Conservation (phyloP, 2,113 vertebrate genomes). For the Ptilorrhoa leucosticta region DNA sequence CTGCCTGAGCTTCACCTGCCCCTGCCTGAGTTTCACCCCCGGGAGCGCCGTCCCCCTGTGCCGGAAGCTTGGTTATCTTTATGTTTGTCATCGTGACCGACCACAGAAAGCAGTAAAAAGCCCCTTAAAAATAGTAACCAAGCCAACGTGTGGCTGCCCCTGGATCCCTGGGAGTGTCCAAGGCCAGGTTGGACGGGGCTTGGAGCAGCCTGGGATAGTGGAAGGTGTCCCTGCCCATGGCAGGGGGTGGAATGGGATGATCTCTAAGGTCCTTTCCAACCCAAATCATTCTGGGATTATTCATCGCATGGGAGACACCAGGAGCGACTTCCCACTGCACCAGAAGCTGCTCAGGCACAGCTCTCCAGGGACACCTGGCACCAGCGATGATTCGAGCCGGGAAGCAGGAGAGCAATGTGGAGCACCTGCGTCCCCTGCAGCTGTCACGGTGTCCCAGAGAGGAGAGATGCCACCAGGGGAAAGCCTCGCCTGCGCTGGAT, state of each 20-base stretch:
- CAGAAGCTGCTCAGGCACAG: background rate
- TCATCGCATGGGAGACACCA: rapidly evolving
- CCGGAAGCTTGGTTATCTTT: background rate
- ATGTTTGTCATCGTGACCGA: rapidly evolving
- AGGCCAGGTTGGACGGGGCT: background rate
- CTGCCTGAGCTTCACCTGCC: background rate
- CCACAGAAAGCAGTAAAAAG: background rate
- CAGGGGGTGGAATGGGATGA: background rate
- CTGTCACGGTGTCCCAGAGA: background rate
- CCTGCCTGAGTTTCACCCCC: background rate
- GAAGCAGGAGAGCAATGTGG: background rate
- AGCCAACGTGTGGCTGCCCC: background rate
- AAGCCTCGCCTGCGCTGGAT: background rate
- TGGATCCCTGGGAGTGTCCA: background rate
- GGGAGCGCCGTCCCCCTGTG: background rate
- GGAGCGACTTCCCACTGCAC: background rate
- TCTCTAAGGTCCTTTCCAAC: background rate
- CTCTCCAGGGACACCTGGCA: background rate
- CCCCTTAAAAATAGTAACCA: background rate
- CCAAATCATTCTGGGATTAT: background rate
- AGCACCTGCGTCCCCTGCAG: background rate
- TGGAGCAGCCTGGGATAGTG: rapidly evolving
- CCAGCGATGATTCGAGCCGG: rapidly evolving
- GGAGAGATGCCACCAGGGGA: no score
- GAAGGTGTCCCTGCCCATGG: background rate